A percentile compares a stretch with the other conserved stretches of the same genome.
Conservation (phyloP, 35 echinoderm and acorn worm species). For the Ptychodera flava region DNA sequence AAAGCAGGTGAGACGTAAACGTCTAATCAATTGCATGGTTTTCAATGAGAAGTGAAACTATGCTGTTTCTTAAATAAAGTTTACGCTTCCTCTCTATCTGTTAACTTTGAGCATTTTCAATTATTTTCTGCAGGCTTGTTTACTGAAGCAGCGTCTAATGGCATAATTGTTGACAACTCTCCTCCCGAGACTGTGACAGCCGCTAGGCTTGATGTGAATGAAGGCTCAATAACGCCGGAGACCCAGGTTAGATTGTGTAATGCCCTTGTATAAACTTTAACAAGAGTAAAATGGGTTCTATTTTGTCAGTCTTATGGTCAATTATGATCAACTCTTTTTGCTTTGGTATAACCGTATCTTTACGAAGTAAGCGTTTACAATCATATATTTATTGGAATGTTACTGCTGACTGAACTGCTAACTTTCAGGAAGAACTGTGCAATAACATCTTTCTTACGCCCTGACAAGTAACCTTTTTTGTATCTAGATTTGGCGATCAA, state of each 20-base stretch:
- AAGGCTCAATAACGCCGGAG: not conserved
- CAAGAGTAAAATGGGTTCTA: not conserved
- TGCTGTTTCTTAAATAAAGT: no score
- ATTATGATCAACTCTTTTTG: not conserved
- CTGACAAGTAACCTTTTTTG: not conserved
- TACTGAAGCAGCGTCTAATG: conserved; percentile 32
- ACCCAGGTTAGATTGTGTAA: conserved; percentile 27
- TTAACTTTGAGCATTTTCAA: no score
- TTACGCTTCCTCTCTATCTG: no score
- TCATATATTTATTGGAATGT: no score
- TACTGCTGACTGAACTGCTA: no score
- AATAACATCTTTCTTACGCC: not conserved
- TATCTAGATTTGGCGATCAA: not conserved
- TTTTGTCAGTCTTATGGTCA: not conserved
- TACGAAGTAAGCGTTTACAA: no score
- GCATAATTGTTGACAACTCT: conserved; percentile 16
- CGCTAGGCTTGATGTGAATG: not conserved
- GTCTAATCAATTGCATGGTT: no score
- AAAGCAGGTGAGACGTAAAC: conserved; percentile 7
- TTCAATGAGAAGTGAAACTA: no score
- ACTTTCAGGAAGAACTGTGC: no score
- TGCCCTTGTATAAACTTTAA: no score
- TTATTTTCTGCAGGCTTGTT: not conserved
- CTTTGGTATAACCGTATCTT: not conserved
- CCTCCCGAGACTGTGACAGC: not conserved